Evolutionary conservation across 2,888 invertebrate genomes (phyloP).

Genomic region (Drosophila robusta): DNA sequence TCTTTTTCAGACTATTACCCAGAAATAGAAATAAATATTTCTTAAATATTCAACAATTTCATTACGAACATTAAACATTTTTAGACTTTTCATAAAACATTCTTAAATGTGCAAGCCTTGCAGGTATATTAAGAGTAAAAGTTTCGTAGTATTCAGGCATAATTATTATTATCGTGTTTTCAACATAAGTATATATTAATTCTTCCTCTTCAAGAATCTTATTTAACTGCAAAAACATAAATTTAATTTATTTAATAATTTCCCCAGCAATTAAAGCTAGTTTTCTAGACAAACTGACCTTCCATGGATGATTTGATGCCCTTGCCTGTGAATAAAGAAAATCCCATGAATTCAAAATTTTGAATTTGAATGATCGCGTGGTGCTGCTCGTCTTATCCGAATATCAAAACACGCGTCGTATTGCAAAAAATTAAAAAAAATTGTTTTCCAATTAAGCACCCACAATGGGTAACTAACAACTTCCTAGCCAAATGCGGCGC

Average conservation of each 20-base stretch:
- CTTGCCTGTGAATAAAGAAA: slow-evolving; percentile 24
- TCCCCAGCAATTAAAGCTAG: neutral
- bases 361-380: neutral
- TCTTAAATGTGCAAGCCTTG: no score
- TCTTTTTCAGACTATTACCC: no score
- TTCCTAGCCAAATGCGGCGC: slow-evolving; percentile 50
- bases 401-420: slow-evolving; percentile 19
- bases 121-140: no score
- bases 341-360: slow-evolving; percentile 3
- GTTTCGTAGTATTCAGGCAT: no score
- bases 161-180: no score
- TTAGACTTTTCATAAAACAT: no score
- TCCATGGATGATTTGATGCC: slow-evolving; percentile 8
- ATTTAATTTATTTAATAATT: neutral
- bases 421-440: slow-evolving; percentile 9
- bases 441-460: slow-evolving; percentile 54
- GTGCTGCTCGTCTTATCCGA: slow-evolving; percentile 16
- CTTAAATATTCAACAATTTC: no score
- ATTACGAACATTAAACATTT: no score
- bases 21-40: no score
- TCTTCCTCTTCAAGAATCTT: no score
- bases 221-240: no score
- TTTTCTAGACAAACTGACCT: slow-evolving; percentile 10
- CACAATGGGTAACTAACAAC: slow-evolving; percentile 46
- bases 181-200: no score